Conservation (phyloP, 2,113 vertebrate species). For the Narcine bancroftii region DNA sequence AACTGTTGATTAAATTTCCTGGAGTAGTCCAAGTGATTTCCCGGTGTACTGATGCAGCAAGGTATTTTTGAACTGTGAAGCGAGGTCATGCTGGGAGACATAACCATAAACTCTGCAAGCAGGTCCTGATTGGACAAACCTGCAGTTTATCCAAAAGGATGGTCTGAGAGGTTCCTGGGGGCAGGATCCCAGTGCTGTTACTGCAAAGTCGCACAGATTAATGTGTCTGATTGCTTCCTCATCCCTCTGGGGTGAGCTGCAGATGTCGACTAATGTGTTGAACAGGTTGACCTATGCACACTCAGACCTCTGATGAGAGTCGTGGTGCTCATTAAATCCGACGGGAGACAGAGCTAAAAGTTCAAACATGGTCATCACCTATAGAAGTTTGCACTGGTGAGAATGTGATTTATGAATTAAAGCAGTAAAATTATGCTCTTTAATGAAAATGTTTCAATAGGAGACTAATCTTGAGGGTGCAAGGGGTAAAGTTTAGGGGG, state of each 20-base stretch:
- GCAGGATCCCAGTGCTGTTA: background rate
- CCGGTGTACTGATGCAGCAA: background rate
- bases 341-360: background rate
- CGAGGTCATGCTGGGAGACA: background rate
- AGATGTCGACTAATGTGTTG: background rate
- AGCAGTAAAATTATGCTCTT: background rate
- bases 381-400: too few species aligned
- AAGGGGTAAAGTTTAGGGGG: too few species aligned
- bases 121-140: background rate
- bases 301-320: background rate
- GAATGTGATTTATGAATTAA: background rate
- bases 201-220: background rate
- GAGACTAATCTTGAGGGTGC: too few species aligned
- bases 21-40: background rate
- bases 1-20: background rate
- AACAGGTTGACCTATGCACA: background rate
- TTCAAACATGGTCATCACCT: background rate
- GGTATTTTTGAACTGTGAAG: background rate
- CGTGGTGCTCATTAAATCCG: too few species aligned
- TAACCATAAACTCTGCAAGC: background rate
- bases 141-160: background rate
- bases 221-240: background rate
- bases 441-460: background rate
- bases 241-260: background rate
- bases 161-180: background rate